Conservation (phyloP, 1,140 invertebrate species). For the Procambarus virginalis region DNA sequence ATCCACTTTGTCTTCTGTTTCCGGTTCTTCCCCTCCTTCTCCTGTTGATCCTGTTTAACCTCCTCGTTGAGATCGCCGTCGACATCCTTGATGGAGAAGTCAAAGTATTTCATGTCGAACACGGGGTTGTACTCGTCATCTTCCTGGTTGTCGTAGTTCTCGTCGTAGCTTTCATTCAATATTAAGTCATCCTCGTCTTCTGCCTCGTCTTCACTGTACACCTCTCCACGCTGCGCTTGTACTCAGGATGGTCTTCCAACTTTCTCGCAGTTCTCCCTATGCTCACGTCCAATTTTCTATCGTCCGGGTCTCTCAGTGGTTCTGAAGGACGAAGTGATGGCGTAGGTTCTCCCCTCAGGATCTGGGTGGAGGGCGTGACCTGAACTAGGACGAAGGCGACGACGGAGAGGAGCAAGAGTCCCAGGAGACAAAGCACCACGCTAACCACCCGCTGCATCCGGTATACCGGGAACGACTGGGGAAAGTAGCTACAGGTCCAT, state of each 20-base stretch:
- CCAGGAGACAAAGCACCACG: slow-evolving; percentile 32
- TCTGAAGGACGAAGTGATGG: too few relatives aligned
- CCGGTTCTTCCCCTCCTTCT: not conserved
- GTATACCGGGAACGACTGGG: slow-evolving; percentile 46
- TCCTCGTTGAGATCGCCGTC: not conserved
- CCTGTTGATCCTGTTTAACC: not conserved
- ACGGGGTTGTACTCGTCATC: slow-evolving; percentile 41
- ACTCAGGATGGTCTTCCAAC: slow-evolving; percentile 36
- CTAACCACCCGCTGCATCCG: slow-evolving; percentile 45
- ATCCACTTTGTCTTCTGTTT: too few relatives aligned
- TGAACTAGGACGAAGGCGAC: slow-evolving; percentile 39
- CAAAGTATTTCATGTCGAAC: slow-evolving; percentile 54
- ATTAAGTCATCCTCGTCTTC: slow-evolving; percentile 32
- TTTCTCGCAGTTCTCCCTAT: slow-evolving; percentile 16
- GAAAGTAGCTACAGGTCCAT: slow-evolving; percentile 38
- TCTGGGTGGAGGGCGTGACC: slow-evolving; percentile 27
- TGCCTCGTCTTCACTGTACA: slow-evolving; percentile 14
- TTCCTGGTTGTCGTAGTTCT: not conserved
- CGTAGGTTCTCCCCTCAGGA: not conserved
- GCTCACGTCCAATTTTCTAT: slow-evolving; percentile 1
- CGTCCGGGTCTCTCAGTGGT: too few relatives aligned
- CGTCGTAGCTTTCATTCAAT: slow-evolving; percentile 17
- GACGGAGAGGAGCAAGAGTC: slow-evolving; percentile 25
- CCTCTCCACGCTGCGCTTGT: slow-evolving; percentile 24
- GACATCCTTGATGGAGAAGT: slow-evolving; percentile 37